Percentiles rank a stretch among this genome's conserved stretches.
Evolutionary conservation across 2,113 vertebrate genomes (phyloP).

Genomic region (Hippoglossus stenolepis): DNA sequence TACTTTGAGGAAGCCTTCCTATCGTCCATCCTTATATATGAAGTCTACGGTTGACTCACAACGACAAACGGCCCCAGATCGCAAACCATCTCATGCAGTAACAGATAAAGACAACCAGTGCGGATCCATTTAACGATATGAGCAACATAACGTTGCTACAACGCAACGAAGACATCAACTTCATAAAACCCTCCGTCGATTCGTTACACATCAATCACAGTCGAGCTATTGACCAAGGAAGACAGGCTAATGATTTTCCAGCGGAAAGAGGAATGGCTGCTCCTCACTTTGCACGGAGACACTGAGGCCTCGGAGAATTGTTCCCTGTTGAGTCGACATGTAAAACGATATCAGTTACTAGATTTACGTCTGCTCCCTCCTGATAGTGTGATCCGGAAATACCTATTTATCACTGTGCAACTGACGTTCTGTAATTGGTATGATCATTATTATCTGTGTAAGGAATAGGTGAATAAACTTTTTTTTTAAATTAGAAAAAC

Average conservation of each 20-base stretch:
- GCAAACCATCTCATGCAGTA: background rate
- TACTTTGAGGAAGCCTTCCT: too few species aligned
- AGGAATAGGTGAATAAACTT: background rate
- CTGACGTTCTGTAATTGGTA: background rate
- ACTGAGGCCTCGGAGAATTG: background rate
- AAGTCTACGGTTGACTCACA: too few species aligned
- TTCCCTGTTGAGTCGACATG: constrained; percentile 24
- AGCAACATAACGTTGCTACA: background rate
- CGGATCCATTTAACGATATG: too few species aligned
- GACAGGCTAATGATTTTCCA: constrained; percentile 50
- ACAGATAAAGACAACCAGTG: too few species aligned
- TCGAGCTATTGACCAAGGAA: constrained; percentile 15
- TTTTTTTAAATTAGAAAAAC: background rate
- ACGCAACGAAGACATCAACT: constrained; percentile 15
- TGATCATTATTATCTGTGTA: background rate
- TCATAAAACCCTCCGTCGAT: constrained; percentile 48
- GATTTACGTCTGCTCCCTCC: constrained; percentile 9
- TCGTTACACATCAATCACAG: constrained; percentile 42
- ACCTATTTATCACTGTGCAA: constrained; percentile 15
- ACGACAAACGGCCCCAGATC: background rate
- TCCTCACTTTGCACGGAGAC: constrained; percentile 3
- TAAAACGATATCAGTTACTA: constrained; percentile 14
- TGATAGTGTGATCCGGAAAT: constrained; percentile 10
- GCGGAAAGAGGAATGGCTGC: constrained; percentile 13
- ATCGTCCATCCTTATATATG: too few species aligned